Evolutionary conservation across 1,140 invertebrate genomes (phyloP).

Genomic region (Plectrocnemia conspersa): DNA sequence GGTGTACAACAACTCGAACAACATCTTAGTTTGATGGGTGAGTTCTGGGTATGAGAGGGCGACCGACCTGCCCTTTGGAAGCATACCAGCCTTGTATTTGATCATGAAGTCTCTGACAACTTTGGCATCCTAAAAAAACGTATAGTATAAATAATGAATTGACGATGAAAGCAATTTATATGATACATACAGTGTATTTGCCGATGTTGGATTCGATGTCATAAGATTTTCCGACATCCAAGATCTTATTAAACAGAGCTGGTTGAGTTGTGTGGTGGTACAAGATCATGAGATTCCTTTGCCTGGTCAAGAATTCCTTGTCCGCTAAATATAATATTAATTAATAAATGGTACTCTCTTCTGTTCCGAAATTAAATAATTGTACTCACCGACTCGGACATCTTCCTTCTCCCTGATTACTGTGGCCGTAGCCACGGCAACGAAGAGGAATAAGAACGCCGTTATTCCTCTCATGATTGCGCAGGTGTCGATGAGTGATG

Average conservation of each 20-base stretch:
- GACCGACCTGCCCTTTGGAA: slow-evolving; percentile 53
- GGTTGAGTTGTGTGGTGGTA: slow-evolving; percentile 58
- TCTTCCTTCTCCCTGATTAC: slow-evolving; percentile 10
- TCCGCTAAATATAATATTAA: too few relatives aligned
- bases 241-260: slow-evolving; percentile 45
- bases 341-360: too few relatives aligned
- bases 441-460: slow-evolving; percentile 29
- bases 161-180: too few relatives aligned
- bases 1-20: slow-evolving; percentile 58
- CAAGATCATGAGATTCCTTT: slow-evolving; percentile 59
- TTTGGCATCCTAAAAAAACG: slow-evolving; percentile 15
- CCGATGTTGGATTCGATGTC: slow-evolving; percentile 53
- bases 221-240: slow-evolving; percentile 52
- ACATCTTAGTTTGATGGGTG: slow-evolving; percentile 51
- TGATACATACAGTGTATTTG: slow-evolving; percentile 41
- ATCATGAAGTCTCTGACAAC: slow-evolving; percentile 48
- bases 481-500: slow-evolving; percentile 3
- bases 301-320: slow-evolving; percentile 51
- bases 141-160: too few relatives aligned
- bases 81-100: slow-evolving; percentile 18
- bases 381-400: slow-evolving; percentile 16
- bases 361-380: too few relatives aligned
- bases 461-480: slow-evolving; percentile 29
- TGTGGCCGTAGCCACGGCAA: slow-evolving; percentile 28
- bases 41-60: slow-evolving; percentile 52